Evolutionary conservation across 2,113 vertebrate genomes (phyloP).

Genomic region (Aptenodytes forsteri): DNA sequence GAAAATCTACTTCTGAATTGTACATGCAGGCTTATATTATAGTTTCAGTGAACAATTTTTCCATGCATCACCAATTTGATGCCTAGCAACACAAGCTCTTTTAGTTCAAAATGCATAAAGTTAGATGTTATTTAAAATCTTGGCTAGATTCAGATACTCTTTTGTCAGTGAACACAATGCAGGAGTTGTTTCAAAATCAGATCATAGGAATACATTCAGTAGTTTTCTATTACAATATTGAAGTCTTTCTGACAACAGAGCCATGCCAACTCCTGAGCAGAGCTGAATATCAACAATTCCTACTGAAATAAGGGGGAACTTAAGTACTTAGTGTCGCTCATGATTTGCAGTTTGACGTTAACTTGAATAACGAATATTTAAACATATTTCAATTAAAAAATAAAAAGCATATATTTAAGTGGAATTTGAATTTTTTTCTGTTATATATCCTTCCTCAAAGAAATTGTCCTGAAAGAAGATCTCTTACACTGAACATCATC

Average conservation of each 20-base stretch:
- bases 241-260: conserved; percentile 14
- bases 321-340: background rate
- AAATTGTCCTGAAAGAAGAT: background rate
- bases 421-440: background rate
- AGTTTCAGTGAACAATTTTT: conserved; percentile 51
- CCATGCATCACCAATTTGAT: conserved; percentile 54
- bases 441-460: background rate
- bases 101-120: conserved; percentile 57
- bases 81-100: conserved; percentile 69
- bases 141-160: conserved; percentile 38
- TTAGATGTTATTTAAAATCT: conserved; percentile 56
- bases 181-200: conserved; percentile 52
- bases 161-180: conserved; percentile 52
- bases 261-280: background rate
- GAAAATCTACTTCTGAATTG: conserved; percentile 22
- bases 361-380: background rate
- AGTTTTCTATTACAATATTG: conserved; percentile 32
- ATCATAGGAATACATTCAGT: conserved; percentile 24
- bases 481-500: background rate
- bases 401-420: background rate
- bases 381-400: background rate
- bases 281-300: background rate
- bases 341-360: background rate
- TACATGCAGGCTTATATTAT: conserved; percentile 10
- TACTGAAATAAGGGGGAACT: background rate